phyloP scores from a whole-genome alignment of 1,140 invertebrate genomes.

The Apis dorsata region DNA sequence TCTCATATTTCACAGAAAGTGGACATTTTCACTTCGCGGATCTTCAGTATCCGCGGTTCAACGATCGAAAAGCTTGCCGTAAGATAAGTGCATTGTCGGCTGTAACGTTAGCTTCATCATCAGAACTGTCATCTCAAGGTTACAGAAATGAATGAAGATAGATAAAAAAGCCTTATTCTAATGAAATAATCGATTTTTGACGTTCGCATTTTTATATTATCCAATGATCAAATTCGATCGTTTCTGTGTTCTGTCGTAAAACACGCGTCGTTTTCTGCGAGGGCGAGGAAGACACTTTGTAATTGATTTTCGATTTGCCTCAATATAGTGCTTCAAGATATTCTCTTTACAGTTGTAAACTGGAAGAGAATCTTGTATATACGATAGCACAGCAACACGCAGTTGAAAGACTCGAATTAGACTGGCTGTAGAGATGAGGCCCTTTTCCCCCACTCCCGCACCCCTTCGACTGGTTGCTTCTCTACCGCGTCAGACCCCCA shows the following conservation, averaged over 20 bases:
- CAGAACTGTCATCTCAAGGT: constrained; percentile 18
- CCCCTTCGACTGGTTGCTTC: constrained; percentile 57
- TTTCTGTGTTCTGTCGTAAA: no score
- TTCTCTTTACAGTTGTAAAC: constrained; percentile 37
- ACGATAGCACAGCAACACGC: constrained; percentile 53
- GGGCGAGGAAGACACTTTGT: constrained; percentile 6
- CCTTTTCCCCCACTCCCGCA: constrained; percentile 47
- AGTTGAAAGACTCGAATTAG: constrained; percentile 58
- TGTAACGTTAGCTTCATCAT: neutral
- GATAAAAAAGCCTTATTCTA: neutral
- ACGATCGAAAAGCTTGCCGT: constrained; percentile 20
- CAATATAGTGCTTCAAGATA: constrained; percentile 19
- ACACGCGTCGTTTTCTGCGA: neutral
- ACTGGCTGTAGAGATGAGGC: constrained; percentile 66
- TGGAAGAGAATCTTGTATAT: constrained; percentile 38
- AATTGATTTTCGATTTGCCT: constrained; percentile 15
- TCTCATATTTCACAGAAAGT: constrained; percentile 14
- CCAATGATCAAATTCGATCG: neutral
- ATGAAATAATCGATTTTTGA: neutral
- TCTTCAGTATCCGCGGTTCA: constrained; percentile 44
- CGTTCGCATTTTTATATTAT: neutral
- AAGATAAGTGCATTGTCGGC: constrained; percentile 3
- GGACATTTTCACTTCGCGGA: constrained; percentile 2
- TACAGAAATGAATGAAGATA: no score
- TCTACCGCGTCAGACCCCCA: constrained; percentile 48